Evolutionary conservation across 2,797 vertebrate genomes (phyloP), one percentile per base, ranked within the genome.

Genomic region (Pangasius mekongensis): DNA sequence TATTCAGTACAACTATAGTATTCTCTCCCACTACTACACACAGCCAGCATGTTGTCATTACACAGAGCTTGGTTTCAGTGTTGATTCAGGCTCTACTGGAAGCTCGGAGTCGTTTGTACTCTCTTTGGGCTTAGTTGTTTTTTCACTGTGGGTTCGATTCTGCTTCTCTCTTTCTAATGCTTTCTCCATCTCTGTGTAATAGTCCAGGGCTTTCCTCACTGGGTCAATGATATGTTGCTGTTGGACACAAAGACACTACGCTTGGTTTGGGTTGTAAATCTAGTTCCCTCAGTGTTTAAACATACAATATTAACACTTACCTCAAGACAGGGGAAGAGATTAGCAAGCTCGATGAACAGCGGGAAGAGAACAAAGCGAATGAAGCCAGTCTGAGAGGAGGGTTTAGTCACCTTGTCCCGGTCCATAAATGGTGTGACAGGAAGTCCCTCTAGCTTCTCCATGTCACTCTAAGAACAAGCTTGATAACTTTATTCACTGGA

Each of bases 101-200:
- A 74, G 33, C n/a, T 88, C 87, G 27, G 89, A n/a, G 39, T 89
- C 85, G 33, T 88, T 86, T 58, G 89, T 16, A 0, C 64, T 14
- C 74, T 94, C 94, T 58, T 93, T 93, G 87, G 74, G 87, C 90
- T 94, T 95, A 52, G 87, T 74, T 52, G 54, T n/a, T 18, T 88
- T 94, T 74, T 95, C 94, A 30, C 77, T 93, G 87, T 94, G 94
- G 49, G 90, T 84, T 52, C 94, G 84, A 92, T 90, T 95, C 91
- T 90, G 94, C 66, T 95, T 95, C 90, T 96, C 94, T 47, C 91
- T 94, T 88, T 96, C 96, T 91, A 96, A 89, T 0, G 95, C 96
- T 89, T 95, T 95, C 92, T 96, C 96, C 96, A 96, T 96, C 92
- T 96, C 94, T 0, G 96, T 96, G 95, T 97, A 97, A 92, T 97